Evolutionary conservation across 2,113 vertebrate genomes (phyloP).

Genomic region (Eurystomus gularis): DNA sequence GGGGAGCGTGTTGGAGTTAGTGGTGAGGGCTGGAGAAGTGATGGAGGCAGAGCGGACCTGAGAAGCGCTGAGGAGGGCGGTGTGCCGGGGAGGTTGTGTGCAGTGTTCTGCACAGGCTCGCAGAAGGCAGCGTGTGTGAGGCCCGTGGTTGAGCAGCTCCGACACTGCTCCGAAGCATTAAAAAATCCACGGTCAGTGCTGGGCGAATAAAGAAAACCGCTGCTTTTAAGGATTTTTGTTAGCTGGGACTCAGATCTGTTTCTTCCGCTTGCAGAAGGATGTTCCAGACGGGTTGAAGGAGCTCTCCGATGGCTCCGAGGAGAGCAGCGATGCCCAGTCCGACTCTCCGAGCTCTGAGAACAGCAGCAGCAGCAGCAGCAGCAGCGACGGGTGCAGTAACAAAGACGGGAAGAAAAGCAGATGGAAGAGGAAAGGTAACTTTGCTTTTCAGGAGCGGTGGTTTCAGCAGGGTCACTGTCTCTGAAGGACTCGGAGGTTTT

Average conservation of each 20-base stretch:
- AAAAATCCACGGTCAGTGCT: rapidly evolving
- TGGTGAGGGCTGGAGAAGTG: rapidly evolving
- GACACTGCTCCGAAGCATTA: rapidly evolving
- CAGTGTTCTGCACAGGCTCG: rapidly evolving
- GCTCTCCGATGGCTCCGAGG: constrained; percentile 88
- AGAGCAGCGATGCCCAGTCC: constrained; percentile 87
- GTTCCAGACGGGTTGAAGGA: constrained; percentile 86
- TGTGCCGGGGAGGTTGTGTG: too few species aligned
- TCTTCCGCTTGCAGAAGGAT: constrained; percentile 83
- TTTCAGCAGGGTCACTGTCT: rapidly evolving
- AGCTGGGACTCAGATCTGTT: rapidly evolving
- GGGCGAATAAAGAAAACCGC: rapidly evolving
- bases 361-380: constrained; percentile 82
- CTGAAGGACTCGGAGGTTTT: background rate
- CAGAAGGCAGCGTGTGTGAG: background rate
- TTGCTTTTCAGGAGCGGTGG: rapidly evolving
- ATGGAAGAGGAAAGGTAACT: constrained; percentile 91
- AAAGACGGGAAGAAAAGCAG: constrained; percentile 84
- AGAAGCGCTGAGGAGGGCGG: background rate
- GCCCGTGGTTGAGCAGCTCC: background rate
- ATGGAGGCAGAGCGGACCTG: background rate
- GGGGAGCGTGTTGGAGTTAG: rapidly evolving
- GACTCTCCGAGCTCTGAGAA: constrained; percentile 81
- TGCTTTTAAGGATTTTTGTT: rapidly evolving
- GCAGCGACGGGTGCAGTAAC: constrained; percentile 66